Percentiles rank a stretch among this genome's conserved stretches.
Conservation (phyloP, 2,888 invertebrate species). For the Gonocerus acuteangulatus region DNA sequence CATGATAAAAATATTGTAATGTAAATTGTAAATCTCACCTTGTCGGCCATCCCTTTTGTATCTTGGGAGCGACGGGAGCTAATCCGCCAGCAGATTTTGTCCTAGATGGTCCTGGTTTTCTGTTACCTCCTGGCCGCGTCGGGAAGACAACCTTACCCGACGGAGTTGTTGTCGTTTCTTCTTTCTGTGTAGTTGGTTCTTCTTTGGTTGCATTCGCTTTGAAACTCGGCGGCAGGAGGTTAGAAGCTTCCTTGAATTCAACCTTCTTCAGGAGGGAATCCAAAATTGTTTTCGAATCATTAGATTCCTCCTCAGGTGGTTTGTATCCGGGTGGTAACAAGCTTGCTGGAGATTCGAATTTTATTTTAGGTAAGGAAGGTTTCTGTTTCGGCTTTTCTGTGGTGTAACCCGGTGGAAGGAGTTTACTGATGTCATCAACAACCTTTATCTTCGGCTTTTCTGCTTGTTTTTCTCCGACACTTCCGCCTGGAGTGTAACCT, state of each 20-base stretch:
- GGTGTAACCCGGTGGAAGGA: slow-evolving; percentile 28
- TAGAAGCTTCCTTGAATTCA: slow-evolving; percentile 41
- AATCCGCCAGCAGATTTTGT: slow-evolving; percentile 45
- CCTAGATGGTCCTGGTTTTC: slow-evolving; percentile 48
- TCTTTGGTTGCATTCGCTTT: slow-evolving; percentile 41
- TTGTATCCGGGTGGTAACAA: slow-evolving; percentile 56
- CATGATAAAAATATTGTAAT: no score
- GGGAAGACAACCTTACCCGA: slow-evolving; percentile 58
- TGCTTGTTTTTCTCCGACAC: slow-evolving; percentile 8
- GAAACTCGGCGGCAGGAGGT: slow-evolving; percentile 52
- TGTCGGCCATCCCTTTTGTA: slow-evolving; percentile 76
- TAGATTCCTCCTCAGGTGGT: slow-evolving; percentile 26
- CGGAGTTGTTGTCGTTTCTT: slow-evolving; percentile 30
- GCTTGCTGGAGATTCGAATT: slow-evolving; percentile 39
- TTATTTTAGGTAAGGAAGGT: slow-evolving; percentile 35
- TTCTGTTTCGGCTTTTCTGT: slow-evolving; percentile 39
- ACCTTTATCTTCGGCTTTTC: slow-evolving; percentile 26
- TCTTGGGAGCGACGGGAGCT: slow-evolving; percentile 55
- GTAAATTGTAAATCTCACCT: slow-evolving; percentile 51
- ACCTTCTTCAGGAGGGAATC: slow-evolving; percentile 41
- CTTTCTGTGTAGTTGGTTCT: slow-evolving; percentile 25
- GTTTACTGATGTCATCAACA: slow-evolving; percentile 39
- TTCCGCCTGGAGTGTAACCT: slow-evolving; percentile 46
- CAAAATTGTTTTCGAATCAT: slow-evolving; percentile 29
- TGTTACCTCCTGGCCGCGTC: slow-evolving; percentile 58